Evolutionary conservation across 1,140 invertebrate genomes (phyloP), one percentile per base, ranked within the genome.

Genomic region (Drosophila cardini): DNA sequence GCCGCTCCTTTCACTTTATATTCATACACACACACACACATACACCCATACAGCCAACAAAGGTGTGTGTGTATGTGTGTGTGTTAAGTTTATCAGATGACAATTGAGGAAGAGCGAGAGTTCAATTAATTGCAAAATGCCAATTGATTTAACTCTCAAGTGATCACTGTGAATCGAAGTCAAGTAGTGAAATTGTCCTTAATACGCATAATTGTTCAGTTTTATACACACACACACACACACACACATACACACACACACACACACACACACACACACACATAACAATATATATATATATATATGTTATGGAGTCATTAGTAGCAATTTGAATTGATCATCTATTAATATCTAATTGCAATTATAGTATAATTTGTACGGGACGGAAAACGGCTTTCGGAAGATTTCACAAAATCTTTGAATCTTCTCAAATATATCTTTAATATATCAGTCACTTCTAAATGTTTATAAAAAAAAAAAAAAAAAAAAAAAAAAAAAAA

Each of bases 141-240:
- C 52, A 62, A 69, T 38, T 8, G 18, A 60, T 0, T 34, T 34
- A 63, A 18, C 15, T 18, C 15, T 62, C 58, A 13, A 30, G 62
- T 64, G 50, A 34, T 40, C 50, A 70, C 36, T 26, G 52, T 36
- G 30, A 10, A 67, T 34, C 32, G 43, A 48, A 56, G 71, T 87
- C 79, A 87, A 87, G 80, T 75, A 87, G 84, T 89, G 84, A 87
- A 87, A 87, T 89, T 87, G 80, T 89, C 80, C 84, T 84, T 84
- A 89, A 83, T 72, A 53, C 38, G 16, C 45, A 43, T 65, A 56
- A 57, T 43, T 40, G 36, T 45, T 55, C 64, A 53, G 43, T 52
- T 30, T 38, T 38, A 26, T 15, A 42, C 50, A 30, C 60, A 52
- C 7, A 32, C 43, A 18, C 10, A 21, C 15, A n/a, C 53, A 64